Conservation (phyloP, 1,140 invertebrate genomes). For the Brachionus asplanchnoidis region DNA sequence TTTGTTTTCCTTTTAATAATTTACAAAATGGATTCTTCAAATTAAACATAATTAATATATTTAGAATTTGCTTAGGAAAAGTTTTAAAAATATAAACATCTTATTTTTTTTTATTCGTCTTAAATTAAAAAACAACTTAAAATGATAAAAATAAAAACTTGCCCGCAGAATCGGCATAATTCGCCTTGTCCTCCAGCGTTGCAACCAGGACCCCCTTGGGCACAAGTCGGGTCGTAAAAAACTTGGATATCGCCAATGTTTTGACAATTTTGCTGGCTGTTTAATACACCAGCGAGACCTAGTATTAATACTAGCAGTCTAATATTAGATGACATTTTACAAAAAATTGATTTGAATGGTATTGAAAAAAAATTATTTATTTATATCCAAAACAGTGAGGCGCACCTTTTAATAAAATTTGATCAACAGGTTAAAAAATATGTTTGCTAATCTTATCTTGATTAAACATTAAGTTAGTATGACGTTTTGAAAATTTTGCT, state of each 20-base stretch:
- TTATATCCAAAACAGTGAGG: background rate
- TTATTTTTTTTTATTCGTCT: no score
- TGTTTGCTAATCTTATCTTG: background rate
- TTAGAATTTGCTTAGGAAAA: no score
- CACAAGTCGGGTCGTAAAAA: conserved; percentile 2
- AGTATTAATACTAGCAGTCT: background rate
- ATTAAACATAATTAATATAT: no score
- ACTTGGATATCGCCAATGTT: conserved; percentile 6
- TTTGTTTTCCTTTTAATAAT: no score
- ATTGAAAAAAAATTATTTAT: background rate
- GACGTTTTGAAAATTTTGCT: background rate
- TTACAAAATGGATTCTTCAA: no score
- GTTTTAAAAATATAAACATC: no score
- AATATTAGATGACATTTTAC: background rate
- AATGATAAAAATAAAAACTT: background rate
- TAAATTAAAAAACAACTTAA: no score
- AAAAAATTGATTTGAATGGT: no score
- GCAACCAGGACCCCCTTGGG: background rate
- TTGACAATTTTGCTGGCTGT: background rate
- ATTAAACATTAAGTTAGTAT: background rate
- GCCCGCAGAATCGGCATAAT: conserved; percentile 8
- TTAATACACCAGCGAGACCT: background rate
- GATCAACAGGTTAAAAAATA: background rate
- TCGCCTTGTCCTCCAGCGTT: conserved; percentile 22
- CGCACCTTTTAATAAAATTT: background rate